Base-by-base conservation (phyloP, 2,888 invertebrate genomes). In the Eurytoma californica region DNA sequence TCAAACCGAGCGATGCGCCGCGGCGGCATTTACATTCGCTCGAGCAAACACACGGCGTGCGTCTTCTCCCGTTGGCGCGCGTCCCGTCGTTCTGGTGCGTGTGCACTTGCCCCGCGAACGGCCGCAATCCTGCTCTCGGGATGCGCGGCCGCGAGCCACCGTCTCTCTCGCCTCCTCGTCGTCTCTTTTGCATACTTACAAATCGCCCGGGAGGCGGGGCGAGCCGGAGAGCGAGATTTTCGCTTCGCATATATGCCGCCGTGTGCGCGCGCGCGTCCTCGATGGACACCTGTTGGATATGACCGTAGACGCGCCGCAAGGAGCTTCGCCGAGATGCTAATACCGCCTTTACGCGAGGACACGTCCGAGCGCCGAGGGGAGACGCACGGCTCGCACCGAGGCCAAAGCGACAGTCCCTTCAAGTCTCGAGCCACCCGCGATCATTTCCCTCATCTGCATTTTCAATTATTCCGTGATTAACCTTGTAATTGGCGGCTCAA, bases 21-120 rank as follows among this genome's bases (percentile, higher is more conserved):
- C 61, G 51, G 39, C 18, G 72, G 65, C 78, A 63, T 84, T 85
- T 83, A 82, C 83, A 83, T 84, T 85, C 84, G 85, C 81, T 84
- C 84, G 84, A 84, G 80, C 58, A 55, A 2, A 57, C 28, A 5
- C 55, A 18, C 30, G 24, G 18, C 57, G 13, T 57, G 16, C 47
- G 18, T 9, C 20, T 73, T 39, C 53, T 68, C 69, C 72, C 53
- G 49, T 18, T n/a, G 3, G 9, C 3, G 39, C 18, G 9, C 39
- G 39, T 39, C 39, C 47, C 18, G 7, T 39, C 9, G 9, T 39
- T 39, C 39, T 9, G 39, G 9, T 9, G 39, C 7, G 39, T 4
- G 39, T 55, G 47, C 57, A 58, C 66, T 72, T 57, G 61, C 14
- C 1, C 49, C 53, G 58, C 53, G 55, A 72, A 74, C 30, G 63